Evolutionary conservation across 2,113 vertebrate species (phyloP).

Genomic region (Marcusenius ussheri): DNA sequence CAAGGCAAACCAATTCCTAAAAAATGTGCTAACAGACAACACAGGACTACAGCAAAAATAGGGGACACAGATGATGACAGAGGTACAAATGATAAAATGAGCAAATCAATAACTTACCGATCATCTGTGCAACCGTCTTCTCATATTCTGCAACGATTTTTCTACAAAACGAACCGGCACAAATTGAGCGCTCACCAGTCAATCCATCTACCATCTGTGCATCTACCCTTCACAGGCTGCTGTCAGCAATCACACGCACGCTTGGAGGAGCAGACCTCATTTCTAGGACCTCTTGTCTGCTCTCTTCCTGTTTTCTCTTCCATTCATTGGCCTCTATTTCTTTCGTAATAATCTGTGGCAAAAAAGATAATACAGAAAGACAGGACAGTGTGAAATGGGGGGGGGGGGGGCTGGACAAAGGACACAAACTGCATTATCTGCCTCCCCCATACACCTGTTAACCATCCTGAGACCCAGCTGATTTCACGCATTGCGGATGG

Average conservation of each 20-base stretch:
- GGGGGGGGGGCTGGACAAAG: neutral
- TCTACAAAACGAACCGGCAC: constrained; percentile 48
- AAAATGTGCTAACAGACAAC: neutral
- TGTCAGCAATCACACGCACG: neutral
- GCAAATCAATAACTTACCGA: constrained; percentile 65
- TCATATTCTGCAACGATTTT: constrained; percentile 96
- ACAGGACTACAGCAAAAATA: neutral
- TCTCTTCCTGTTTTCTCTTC: constrained; percentile 84
- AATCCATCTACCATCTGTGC: neutral
- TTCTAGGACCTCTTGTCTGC: constrained; percentile 80
- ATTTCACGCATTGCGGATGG: neutral
- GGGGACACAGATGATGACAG: neutral
- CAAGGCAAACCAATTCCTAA: neutral
- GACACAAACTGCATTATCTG: neutral
- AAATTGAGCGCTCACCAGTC: neutral
- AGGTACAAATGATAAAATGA: neutral
- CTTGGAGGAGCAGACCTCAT: constrained; percentile 73
- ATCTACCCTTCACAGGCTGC: neutral
- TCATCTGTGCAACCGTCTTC: constrained; percentile 97
- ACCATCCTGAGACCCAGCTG: neutral
- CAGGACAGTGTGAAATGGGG: neutral
- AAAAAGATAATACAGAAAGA: constrained; percentile 6
- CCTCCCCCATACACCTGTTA: neutral
- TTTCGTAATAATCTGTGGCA: constrained; percentile 81
- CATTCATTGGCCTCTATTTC: constrained; percentile 87